These are phyloP conservation scores for Notamacropus eugenii DNA, from an alignment of 2,797 vertebrate genomes.

Conservation along the genomic window DNA sequence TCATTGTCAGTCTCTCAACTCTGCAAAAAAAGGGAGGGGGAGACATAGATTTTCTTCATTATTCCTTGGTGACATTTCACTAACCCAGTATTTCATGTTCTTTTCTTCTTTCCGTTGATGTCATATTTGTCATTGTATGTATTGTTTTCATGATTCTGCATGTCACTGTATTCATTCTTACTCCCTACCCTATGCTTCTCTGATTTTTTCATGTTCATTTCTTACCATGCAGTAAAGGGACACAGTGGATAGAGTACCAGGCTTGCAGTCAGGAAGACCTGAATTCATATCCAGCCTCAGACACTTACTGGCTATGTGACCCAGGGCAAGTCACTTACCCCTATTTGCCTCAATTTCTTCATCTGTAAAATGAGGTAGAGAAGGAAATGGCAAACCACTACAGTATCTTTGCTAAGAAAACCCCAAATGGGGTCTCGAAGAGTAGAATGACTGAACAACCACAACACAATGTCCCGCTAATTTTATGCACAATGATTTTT, in stretches of 20 bases:
- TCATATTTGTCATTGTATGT: neutral
- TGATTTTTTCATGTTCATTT: neutral
- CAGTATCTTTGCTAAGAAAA: neutral
- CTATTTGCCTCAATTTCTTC: neutral
- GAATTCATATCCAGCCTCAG: neutral
- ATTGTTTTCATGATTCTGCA: neutral
- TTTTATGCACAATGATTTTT: neutral
- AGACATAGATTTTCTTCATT: neutral
- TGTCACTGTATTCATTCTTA: neutral
- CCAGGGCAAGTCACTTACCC: neutral
- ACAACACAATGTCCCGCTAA: neutral
- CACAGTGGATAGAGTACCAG: neutral
- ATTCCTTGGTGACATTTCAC: neutral
- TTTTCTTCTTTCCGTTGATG: neutral
- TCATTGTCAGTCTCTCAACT: neutral
- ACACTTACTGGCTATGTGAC: neutral
- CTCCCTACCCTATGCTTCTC: neutral
- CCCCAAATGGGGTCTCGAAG: neutral
- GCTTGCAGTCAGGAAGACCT: neutral
- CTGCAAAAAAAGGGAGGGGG: neutral
- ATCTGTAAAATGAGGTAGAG: neutral
- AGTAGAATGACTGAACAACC: neutral
- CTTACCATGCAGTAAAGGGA: neutral
- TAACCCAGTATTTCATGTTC: neutral
- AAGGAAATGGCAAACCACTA: neutral